phyloP scores from a whole-genome alignment of 1,140 invertebrate genomes.

The Archivesica marissinica region DNA sequence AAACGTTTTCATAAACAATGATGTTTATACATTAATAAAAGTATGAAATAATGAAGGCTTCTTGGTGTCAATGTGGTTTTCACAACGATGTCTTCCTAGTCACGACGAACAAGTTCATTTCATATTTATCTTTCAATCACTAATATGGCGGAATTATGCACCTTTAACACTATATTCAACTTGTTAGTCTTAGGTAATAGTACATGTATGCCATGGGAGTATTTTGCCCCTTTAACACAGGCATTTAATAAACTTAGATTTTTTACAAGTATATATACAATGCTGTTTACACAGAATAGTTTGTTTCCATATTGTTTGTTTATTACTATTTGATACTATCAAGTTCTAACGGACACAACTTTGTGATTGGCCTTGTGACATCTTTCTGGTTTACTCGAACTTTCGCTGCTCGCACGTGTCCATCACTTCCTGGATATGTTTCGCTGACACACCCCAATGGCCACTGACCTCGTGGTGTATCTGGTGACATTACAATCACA shows the following conservation, averaged over 20 bases:
- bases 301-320: background rate
- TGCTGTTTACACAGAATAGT: background rate
- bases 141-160: background rate
- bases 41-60: background rate
- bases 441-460: conserved; percentile 30
- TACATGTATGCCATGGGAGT: background rate
- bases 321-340: background rate
- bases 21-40: background rate
- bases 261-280: background rate
- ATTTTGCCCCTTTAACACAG: background rate
- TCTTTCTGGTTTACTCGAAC: background rate
- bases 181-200: background rate
- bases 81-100: background rate
- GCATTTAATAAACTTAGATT: background rate
- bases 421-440: conserved; percentile 33
- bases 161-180: background rate
- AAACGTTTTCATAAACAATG: background rate
- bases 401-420: conserved; percentile 15
- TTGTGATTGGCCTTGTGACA: background rate
- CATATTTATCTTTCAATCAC: background rate
- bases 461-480: conserved; percentile 33
- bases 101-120: background rate
- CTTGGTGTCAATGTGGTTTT: background rate
- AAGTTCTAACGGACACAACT: background rate
- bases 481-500: background rate